A percentile compares a stretch with the other conserved stretches of the same genome.
Conservation (phyloP, 2,797 vertebrate genomes). For the Cyclopterus lumpus region DNA sequence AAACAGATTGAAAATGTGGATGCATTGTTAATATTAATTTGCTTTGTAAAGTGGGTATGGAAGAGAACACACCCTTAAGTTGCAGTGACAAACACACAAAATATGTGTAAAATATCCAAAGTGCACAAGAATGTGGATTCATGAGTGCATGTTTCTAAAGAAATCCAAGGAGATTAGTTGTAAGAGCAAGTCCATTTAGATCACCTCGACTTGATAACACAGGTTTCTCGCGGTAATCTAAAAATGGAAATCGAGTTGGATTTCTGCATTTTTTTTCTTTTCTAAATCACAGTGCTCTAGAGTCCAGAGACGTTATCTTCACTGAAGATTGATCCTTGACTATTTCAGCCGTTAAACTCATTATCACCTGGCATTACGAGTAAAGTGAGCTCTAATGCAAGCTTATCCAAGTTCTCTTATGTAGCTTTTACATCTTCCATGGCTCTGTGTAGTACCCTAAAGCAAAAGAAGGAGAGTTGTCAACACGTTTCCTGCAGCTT, state of each 20-base stretch:
- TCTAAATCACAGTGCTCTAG: background rate
- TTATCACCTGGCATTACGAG: conserved; percentile 7
- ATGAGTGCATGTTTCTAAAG: background rate
- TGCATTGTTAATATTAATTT: conserved; percentile 31
- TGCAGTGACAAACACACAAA: background rate
- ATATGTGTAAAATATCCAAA: background rate
- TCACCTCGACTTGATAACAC: conserved; percentile 8
- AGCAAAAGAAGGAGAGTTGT: conserved; percentile 8
- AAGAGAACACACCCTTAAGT: background rate
- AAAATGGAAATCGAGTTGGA: conserved; percentile 26
- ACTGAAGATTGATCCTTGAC: conserved; percentile 11
- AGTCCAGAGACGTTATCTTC: background rate
- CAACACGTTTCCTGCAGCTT: conserved; percentile 32
- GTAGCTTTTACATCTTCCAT: background rate
- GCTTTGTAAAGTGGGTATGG: conserved; percentile 10
- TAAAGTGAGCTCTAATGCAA: conserved; percentile 5
- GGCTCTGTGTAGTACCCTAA: background rate
- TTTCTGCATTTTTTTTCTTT: background rate
- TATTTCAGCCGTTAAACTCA: conserved; percentile 19
- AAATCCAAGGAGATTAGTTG: conserved; percentile 1
- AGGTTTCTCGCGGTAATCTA: conserved; percentile 7
- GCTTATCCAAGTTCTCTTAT: background rate
- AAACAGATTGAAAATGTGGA: conserved; percentile 21
- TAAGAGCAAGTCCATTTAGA: conserved; percentile 4
- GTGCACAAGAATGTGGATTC: background rate